Base-by-base conservation (phyloP, 2,888 invertebrate species). In the Cordilura impudica region DNA sequence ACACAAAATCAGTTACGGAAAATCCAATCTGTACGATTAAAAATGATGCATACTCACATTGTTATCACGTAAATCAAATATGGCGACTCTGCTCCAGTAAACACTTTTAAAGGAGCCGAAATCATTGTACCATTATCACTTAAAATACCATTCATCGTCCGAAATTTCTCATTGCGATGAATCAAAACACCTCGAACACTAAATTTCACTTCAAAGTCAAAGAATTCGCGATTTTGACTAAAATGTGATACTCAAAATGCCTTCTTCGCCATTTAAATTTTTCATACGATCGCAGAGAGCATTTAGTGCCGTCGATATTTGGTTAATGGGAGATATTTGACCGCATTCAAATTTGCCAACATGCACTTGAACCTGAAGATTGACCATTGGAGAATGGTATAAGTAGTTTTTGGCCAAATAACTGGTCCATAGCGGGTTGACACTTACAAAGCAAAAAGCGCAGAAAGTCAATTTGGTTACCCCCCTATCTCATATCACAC, bases 391-490 rank as follows among this genome's bases (percentile, higher is more conserved):
- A 69, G 29, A 87, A 70, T 8, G 83, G 73, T 0, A 88, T 75
- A 7, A 76, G 80, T 0, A 88, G 83, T 12, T 84, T 84, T 19
- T 83, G 83, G 2, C 81, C 78, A 39, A 88, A 89, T 0, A 89
- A 76, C 39, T 85, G 87, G 35, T 88, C 87, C 47, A 88, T 18
- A 0, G 89, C 88, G 0, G 76, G 49, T 31, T 84, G 84, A 45
- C 89, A 89, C 56, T 84, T 82, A 0, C 88, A 87, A 8, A 83
- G 86, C 8, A 88, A 73, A 43, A 88, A 86, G 0, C 82, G 82
- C n/a, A n/a, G n/a, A n/a, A n/a, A n/a, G n/a, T n/a, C n/a, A n/a
- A n/a, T n/a, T n/a, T n/a, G n/a, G n/a, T n/a, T n/a, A n/a, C n/a
- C n/a, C n/a, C n/a, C n/a, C n/a, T n/a, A n/a, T n/a, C n/a, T n/a